Evolutionary conservation across 2,113 vertebrate genomes (phyloP).

Genomic region (Phyllostomus hastatus): DNA sequence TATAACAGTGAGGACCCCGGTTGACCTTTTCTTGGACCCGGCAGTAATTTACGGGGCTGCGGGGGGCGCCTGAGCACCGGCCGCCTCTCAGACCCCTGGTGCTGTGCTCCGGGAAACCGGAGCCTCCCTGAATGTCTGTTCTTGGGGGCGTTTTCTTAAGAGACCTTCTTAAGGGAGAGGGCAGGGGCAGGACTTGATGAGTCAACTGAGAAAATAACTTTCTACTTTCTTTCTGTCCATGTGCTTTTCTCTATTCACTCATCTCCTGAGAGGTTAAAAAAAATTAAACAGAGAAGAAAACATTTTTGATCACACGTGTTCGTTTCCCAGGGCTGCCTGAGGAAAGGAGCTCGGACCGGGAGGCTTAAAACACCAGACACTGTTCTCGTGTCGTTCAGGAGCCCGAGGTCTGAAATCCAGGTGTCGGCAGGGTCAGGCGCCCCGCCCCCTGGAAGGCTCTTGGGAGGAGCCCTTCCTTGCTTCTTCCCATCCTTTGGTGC

Average conservation of each 20-base stretch:
- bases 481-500: neutral
- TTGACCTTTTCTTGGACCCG: neutral
- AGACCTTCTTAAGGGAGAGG: no score
- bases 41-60: neutral
- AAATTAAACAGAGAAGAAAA: neutral
- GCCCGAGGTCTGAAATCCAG: neutral
- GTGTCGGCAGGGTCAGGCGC: neutral
- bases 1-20: neutral
- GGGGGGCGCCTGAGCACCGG: neutral
- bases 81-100: neutral
- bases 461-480: neutral
- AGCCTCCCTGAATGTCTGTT: neutral
- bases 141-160: neutral
- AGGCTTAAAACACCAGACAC: neutral
- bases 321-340: neutral
- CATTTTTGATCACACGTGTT: neutral
- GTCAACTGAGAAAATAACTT: neutral
- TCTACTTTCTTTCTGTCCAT: neutral
- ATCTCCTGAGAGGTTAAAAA: neutral
- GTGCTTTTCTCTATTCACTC: neutral
- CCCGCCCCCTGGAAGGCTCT: neutral
- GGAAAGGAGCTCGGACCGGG: neutral
- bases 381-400: neutral
- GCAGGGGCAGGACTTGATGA: neutral
- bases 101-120: neutral